Base-by-base conservation (phyloP, 1,140 invertebrate genomes). In the Conopomorpha cramerella region DNA sequence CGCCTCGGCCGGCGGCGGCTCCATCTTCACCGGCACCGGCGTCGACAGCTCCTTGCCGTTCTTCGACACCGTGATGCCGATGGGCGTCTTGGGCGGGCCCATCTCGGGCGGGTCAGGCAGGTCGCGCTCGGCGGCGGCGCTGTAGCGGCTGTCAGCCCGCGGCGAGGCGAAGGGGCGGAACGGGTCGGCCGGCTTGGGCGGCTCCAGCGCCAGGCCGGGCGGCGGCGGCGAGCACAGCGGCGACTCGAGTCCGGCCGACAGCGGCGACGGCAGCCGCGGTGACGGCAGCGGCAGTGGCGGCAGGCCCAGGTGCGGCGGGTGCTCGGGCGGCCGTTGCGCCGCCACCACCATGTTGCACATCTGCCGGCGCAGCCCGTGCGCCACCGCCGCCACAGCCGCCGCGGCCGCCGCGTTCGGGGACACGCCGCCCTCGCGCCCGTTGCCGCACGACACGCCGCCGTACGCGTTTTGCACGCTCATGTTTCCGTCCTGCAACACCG, bases 341-440 rank as follows among this genome's bases (percentile, higher is more conserved):
- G 74, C 70, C 14, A 72, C 65, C 23, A 71, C 71, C 72, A 77
- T 73, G 39, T 67, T 76, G 70, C 74, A 77, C 64, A 76, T 74
- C 47, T 78, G 74, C 3, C 72, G 70, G 15, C 72, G 68, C 30
- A 77, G 63, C 49, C 83, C 83, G 72, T 87, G 84, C 18, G 85
- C 84, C 40, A 89, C 87, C 23, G 86, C 86, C 11, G 87, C 86
- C 34, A 89, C 86, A 43, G 86, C 86, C n/a, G 84, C 84, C 30
- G 85, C 84, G 40, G 87, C 85, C 13, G 85, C 85, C 4, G 87
- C 84, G 49, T 84, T 86, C 30, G 85, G 85, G 38, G 86, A 81
- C 53, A 86, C 55, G 45, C 82, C 72, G 49, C 82, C 80, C 66
- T 87, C 80, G 42, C 77, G 74, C 15, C 81, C 81, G 51, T 82